Evolutionary conservation across 2,113 vertebrate species (phyloP).

Genomic region (Brachypteracias leptosomus): DNA sequence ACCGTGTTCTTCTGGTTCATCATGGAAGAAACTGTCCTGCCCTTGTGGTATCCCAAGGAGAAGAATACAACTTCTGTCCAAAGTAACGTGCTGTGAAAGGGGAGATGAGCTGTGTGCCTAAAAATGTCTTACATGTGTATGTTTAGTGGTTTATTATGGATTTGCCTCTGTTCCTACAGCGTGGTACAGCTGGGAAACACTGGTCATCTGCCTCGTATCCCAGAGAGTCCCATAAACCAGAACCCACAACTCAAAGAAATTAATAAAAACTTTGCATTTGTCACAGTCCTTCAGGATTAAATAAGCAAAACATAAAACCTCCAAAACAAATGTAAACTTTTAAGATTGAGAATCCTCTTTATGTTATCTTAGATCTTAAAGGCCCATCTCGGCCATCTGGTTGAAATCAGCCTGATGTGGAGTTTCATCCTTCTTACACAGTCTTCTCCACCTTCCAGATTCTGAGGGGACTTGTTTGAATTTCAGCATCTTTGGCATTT

Average conservation of each 20-base stretch:
- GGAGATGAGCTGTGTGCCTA: not conserved
- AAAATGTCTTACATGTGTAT: not conserved
- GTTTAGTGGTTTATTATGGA: not conserved
- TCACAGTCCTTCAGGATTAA: not conserved
- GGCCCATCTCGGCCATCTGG: not conserved
- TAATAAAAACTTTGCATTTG: not conserved
- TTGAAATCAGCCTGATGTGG: not conserved
- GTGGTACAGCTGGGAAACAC: not conserved
- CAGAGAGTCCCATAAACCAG: not conserved
- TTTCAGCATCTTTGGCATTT: not conserved
- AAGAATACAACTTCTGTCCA: not conserved
- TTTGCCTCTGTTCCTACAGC: not conserved
- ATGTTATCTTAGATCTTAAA: not conserved
- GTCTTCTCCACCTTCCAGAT: not conserved
- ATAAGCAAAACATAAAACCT: not conserved
- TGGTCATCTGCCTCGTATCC: not conserved
- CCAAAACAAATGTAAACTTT: not conserved
- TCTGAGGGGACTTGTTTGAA: not conserved
- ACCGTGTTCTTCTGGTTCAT: not conserved
- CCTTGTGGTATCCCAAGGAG: too few species aligned
- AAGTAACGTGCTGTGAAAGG: not conserved
- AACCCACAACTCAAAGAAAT: not conserved
- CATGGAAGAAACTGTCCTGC: not conserved
- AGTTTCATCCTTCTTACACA: not conserved
- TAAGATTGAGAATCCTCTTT: not conserved